Base-by-base conservation (phyloP, 2,797 vertebrate species). In the Discoglossus pictus region DNA sequence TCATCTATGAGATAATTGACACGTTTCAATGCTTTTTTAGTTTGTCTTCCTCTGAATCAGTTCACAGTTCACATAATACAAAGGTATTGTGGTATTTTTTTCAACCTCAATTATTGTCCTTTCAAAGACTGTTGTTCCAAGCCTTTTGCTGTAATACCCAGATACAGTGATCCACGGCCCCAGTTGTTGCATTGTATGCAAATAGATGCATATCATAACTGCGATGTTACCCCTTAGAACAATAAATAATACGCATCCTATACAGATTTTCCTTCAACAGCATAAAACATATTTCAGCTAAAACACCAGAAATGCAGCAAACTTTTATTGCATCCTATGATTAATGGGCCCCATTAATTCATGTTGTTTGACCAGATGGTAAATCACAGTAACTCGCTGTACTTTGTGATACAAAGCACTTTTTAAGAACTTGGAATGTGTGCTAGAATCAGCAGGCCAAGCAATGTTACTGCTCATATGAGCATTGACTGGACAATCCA, bases 191-290 rank as follows among this genome's bases (percentile, higher is more conserved):
- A 18, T 53, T n/a, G 8, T 56, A 71, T 71, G 68, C 53, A 64
- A 71, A 71, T 64, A 3, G 18, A 35, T 51, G 36, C 52, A 64
- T 58, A 71, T 64, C 35, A 62, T 23, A 27, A 18, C 43, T 16
- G 62, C 15, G 44, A 63, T 70, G 18, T 44, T 64, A 16, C 59
- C 68, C 60, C 24, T 47, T 34, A 56, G 51, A 53, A 58, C 25
- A 64, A 53, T 71, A 71, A 71, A 71, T 71, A 71, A 71, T 44
- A 50, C 24, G 21, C 36, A 64, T 75, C 79, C 69, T 2, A 1
- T 66, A 68, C 75, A 75, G 78, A 42, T 80, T 80, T 78, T 79
- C 76, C 78, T 76, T 64, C 55, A n/a, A 73, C 73, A 68, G 53
- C 59, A 48, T 74, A 73, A 76, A 51, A 51, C 42, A 77, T 74